Evolutionary conservation across 2,797 vertebrate species (phyloP).

Genomic region (Morelia viridis): DNA sequence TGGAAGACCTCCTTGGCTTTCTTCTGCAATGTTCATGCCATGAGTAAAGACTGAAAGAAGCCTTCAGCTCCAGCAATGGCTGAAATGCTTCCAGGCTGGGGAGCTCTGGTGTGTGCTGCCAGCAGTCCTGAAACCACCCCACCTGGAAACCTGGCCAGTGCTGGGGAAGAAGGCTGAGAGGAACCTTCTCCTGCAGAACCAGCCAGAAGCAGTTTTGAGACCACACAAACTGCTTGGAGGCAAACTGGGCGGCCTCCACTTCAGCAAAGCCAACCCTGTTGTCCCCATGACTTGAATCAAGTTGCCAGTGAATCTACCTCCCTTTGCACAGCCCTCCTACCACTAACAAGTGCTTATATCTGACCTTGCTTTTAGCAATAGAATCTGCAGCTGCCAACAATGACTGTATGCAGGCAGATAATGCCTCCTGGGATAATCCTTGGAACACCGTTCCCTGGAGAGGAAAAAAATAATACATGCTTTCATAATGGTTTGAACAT

Average conservation of each 20-base stretch:
- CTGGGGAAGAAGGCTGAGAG: too few species aligned
- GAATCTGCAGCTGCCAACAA: conserved; percentile 91
- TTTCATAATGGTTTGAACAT: conserved; percentile 3
- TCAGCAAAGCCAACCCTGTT: not conserved
- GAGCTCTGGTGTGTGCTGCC: too few species aligned
- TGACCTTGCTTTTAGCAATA: conserved; percentile 96
- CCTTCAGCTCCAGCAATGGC: too few species aligned
- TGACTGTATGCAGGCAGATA: conserved; percentile 95
- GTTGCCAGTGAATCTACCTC: not conserved
- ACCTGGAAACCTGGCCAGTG: too few species aligned
- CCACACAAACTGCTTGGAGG: not conserved
- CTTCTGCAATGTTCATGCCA: too few species aligned
- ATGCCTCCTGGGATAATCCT: conserved; percentile 95
- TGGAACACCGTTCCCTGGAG: conserved; percentile 94
- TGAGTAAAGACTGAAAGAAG: too few species aligned
- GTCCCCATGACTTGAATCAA: not conserved
- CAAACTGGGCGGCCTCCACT: not conserved
- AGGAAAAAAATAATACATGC: not conserved
- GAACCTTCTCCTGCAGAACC: too few species aligned
- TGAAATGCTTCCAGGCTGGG: too few species aligned
- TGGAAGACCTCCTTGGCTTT: too few species aligned
- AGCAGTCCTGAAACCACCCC: too few species aligned
- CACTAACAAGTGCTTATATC: conserved; percentile 27
- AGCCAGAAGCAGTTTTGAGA: not conserved
- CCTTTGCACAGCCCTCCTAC: not conserved